Conservation (phyloP, 2,888 invertebrate species). For the Entomobrya multifasciata region DNA sequence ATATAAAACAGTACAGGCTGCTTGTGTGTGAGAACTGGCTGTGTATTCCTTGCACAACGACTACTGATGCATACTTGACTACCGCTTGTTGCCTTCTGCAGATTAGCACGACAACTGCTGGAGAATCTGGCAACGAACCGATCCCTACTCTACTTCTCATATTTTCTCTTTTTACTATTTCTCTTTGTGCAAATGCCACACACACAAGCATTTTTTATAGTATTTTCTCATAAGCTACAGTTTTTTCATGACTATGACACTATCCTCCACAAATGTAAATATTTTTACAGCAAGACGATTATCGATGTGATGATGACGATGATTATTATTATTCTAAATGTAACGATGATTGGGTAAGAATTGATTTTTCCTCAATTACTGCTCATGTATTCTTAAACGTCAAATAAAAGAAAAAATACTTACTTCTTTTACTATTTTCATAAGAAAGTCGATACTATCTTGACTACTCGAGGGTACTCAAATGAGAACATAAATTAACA, state of each 20-base stretch:
- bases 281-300: not conserved
- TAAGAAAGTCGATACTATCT: constrained; percentile 11
- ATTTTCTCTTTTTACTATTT: constrained; percentile 1
- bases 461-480: not conserved
- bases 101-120: constrained; percentile 72
- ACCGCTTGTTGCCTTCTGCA: constrained; percentile 60
- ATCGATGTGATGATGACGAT: not conserved
- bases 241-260: constrained; percentile 9
- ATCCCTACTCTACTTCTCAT: not conserved
- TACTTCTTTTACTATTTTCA: not conserved
- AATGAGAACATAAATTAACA: constrained; percentile 28
- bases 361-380: constrained; percentile 49
- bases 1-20: too few species aligned
- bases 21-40: too few species aligned
- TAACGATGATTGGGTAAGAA: constrained; percentile 47
- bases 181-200: not conserved
- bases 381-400: too few species aligned
- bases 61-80: not conserved
- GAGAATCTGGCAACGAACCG: constrained; percentile 63
- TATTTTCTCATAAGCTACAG: not conserved
- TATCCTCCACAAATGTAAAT: constrained; percentile 13
- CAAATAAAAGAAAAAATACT: not conserved
- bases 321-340: not conserved
- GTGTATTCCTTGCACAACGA: not conserved
- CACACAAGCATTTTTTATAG: not conserved